These are phyloP conservation scores for Hyles lineata DNA, from an alignment of 2,888 invertebrate genomes.

Conservation along the genomic window DNA sequence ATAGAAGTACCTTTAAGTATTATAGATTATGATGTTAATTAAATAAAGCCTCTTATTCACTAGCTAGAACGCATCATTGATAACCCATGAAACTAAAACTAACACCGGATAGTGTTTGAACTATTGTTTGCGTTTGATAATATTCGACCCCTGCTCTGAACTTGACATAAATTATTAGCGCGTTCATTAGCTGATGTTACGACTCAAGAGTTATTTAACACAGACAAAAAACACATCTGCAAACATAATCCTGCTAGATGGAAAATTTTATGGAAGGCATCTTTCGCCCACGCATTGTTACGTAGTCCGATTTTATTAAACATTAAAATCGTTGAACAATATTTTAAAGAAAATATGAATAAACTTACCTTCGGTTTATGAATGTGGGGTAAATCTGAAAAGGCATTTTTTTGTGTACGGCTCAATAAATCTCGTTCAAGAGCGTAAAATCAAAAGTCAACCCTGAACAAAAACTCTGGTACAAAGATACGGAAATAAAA, in stretches of 20 bases:
- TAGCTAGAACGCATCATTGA: not conserved
- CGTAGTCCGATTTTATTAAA: not conserved
- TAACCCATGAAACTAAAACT: not conserved
- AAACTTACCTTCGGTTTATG: not conserved
- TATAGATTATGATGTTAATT: not conserved
- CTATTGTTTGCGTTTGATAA: conserved; percentile 5
- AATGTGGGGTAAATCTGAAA: not conserved
- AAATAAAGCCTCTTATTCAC: not conserved
- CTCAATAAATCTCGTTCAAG: conserved; percentile 8
- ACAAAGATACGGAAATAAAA: conserved; percentile 42
- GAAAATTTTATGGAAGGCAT: conserved; percentile 28
- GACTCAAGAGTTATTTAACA: not conserved
- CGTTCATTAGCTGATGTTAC: not conserved
- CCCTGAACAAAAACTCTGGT: conserved; percentile 34
- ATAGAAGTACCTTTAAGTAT: too few species aligned
- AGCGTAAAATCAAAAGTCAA: conserved; percentile 28
- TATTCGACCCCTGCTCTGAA: conserved; percentile 1
- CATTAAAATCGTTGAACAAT: not conserved
- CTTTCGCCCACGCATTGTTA: conserved; percentile 22
- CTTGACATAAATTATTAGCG: conserved; percentile 5
- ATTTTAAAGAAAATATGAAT: not conserved
- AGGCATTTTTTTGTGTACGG: not conserved
- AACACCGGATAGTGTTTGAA: not conserved
- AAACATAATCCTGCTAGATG: conserved; percentile 19
- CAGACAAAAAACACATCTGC: conserved; percentile 22